phyloP scores from a whole-genome alignment of 2,113 vertebrate species.

The Hassar affinis region DNA sequence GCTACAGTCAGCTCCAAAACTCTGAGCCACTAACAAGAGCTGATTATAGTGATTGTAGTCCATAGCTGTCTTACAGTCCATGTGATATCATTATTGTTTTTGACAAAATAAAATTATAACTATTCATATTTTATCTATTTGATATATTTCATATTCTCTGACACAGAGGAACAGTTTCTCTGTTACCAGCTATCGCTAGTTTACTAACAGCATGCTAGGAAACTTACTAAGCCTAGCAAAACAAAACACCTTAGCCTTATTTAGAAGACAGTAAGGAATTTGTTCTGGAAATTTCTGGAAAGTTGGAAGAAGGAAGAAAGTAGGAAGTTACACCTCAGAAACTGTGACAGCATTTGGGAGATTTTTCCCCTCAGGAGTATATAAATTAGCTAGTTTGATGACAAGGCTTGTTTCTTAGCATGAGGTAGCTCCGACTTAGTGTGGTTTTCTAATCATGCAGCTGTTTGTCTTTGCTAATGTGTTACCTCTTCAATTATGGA shows the following conservation, averaged over 20 bases:
- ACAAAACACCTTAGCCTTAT: not conserved
- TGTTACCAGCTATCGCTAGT: too few species aligned
- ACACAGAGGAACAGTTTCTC: not conserved
- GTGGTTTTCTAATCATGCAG: not conserved
- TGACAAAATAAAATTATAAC: not conserved
- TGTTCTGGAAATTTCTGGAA: not conserved
- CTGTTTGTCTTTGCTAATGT: not conserved
- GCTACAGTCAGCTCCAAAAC: not conserved
- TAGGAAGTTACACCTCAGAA: not conserved
- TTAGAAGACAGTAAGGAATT: not conserved
- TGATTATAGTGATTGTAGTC: not conserved
- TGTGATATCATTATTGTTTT: not conserved
- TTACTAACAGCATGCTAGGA: not conserved
- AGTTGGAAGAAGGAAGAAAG: not conserved
- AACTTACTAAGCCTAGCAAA: not conserved
- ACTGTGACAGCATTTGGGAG: not conserved
- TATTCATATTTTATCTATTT: not conserved
- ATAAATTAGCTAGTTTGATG: not conserved
- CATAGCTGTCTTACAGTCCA: not conserved
- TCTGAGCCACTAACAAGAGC: not conserved
- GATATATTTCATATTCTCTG: too few species aligned
- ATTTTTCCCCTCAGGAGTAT: not conserved
- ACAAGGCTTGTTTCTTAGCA: not conserved
- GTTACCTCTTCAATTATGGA: not conserved
- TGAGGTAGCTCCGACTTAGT: not conserved